Percentiles rank a stretch among this genome's conserved stretches.
phyloP scores from a whole-genome alignment of 1,140 invertebrate species.

The Coenobita brevimanus region DNA sequence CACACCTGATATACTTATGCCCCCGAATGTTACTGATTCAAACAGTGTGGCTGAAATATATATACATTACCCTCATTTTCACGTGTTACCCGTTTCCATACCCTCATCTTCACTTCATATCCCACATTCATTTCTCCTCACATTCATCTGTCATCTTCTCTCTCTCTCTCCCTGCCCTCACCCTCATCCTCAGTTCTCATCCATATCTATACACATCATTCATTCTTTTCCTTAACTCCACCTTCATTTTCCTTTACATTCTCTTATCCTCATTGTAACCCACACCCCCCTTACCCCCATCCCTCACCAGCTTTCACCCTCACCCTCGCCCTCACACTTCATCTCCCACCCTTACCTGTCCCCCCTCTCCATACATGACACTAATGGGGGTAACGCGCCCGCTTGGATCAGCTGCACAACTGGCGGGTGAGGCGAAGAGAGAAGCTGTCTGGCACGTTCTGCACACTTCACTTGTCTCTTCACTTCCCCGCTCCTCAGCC shows the following conservation, averaged over 20 bases:
- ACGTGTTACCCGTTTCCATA: too few relatives aligned
- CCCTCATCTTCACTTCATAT: too few relatives aligned
- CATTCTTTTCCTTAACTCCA: too few relatives aligned
- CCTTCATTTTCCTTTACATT: not conserved
- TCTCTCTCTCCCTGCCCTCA: not conserved
- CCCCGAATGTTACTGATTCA: too few relatives aligned
- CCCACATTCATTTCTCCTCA: not conserved
- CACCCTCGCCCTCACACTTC: not conserved
- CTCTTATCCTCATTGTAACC: not conserved
- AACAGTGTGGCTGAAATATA: too few relatives aligned
- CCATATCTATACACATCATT: too few relatives aligned
- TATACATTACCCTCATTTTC: too few relatives aligned
- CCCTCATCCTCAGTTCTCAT: too few relatives aligned
- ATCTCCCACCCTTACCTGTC: slow-evolving; percentile 34
- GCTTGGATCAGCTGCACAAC: slow-evolving; percentile 34
- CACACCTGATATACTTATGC: too few relatives aligned
- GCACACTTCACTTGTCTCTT: slow-evolving; percentile 20
- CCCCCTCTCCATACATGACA: slow-evolving; percentile 31
- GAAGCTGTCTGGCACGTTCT: not conserved
- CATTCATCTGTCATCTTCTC: not conserved
- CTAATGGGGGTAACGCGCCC: not conserved
- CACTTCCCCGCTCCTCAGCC: not conserved
- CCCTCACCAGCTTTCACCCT: too few relatives aligned
- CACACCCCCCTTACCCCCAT: too few relatives aligned
- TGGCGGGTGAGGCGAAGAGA: slow-evolving; percentile 23